Percentiles rank a stretch among this genome's conserved stretches.
phyloP scores from a whole-genome alignment of 2,888 invertebrate species.

The Seira musarum region DNA sequence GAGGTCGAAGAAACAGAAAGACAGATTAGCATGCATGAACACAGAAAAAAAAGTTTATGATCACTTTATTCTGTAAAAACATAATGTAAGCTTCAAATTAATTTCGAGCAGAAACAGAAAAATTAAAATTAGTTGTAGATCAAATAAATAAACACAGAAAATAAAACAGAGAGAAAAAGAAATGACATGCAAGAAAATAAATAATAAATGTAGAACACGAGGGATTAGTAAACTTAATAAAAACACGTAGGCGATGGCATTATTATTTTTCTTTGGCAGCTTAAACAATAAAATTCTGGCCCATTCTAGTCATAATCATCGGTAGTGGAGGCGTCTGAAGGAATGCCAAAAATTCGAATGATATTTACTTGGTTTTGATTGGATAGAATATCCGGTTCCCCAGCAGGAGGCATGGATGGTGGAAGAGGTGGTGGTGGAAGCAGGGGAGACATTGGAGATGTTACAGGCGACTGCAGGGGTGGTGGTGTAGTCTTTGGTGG shows the following conservation, averaged over 20 bases:
- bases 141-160: constrained; percentile 11
- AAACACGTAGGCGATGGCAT: neutral
- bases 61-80: too few species aligned
- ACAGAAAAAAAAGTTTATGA: too few species aligned
- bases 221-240: neutral
- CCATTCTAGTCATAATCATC: constrained; percentile 52
- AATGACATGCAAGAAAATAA: constrained; percentile 24
- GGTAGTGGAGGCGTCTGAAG: constrained; percentile 56
- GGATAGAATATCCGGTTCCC: constrained; percentile 51
- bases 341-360: constrained; percentile 68
- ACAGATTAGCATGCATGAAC: constrained; percentile 1
- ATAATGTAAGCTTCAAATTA: neutral
- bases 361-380: constrained; percentile 68
- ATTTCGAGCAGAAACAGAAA: neutral
- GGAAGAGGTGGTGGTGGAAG: constrained; percentile 19
- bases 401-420: constrained; percentile 8
- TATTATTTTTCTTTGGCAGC: constrained; percentile 1
- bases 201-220: constrained; percentile 11
- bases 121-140: constrained; percentile 8
- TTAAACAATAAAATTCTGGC: neutral
- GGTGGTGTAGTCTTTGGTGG: constrained; percentile 41
- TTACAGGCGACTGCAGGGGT: neutral
- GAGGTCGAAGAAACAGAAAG: too few species aligned
- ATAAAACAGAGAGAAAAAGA: neutral
- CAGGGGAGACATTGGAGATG: constrained; percentile 14